These are phyloP conservation scores for Baryphthengus martii DNA, from an alignment of 2,113 vertebrate species.

Conservation along the genomic window DNA sequence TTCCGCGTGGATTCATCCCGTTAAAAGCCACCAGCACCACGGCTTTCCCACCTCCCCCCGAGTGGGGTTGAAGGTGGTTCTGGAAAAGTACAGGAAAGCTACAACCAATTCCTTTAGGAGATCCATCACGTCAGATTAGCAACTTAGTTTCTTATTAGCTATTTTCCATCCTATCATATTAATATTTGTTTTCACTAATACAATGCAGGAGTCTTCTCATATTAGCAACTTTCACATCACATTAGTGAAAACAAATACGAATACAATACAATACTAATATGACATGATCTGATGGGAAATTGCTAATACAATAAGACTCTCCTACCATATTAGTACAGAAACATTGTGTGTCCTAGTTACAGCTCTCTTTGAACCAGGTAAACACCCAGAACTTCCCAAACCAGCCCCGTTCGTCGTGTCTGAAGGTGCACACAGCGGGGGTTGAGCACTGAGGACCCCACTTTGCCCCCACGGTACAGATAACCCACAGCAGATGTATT, in stretches of 20 bases:
- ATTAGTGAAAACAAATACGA: constrained; percentile 73
- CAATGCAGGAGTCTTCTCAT: constrained; percentile 72
- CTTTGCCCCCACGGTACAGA: accelerated
- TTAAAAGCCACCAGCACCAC: not conserved
- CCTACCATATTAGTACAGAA: not conserved
- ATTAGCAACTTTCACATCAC: constrained; percentile 80
- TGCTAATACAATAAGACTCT: constrained; percentile 69
- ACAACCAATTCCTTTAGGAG: constrained; percentile 38
- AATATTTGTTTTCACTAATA: constrained; percentile 77
- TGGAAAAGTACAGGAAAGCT: constrained; percentile 58
- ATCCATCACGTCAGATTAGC: constrained; percentile 74
- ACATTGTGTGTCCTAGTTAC: not conserved
- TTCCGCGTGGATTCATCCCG: not conserved
- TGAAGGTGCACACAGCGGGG: accelerated
- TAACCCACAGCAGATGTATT: not conserved
- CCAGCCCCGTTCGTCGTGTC: accelerated
- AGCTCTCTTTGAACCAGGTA: not conserved
- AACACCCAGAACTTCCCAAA: not conserved
- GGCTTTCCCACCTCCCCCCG: not conserved
- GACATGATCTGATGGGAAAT: constrained; percentile 68
- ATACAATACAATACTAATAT: constrained; percentile 57
- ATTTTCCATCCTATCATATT: constrained; percentile 74
- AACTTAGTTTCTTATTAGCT: constrained; percentile 71
- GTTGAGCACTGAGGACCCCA: accelerated
- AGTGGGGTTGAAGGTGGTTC: constrained; percentile 33